These are phyloP conservation scores for Pelochelys cantorii DNA, from an alignment of 2,797 vertebrate species.

Conservation along the genomic window DNA sequence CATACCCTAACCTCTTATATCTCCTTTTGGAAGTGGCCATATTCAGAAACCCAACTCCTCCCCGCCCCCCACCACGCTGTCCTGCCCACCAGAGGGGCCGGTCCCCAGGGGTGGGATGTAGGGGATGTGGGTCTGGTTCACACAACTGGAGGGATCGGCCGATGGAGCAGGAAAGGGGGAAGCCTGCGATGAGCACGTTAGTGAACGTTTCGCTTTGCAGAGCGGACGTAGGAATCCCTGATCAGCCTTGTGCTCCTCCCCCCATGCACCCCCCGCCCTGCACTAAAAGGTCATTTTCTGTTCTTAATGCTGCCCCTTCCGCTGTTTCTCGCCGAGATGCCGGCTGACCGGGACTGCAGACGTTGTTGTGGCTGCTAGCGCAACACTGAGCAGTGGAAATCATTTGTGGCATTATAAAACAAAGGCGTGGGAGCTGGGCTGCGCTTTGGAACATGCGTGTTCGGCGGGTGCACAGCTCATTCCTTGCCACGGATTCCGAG, in stretches of 20 bases:
- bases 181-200: not conserved
- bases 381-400: not conserved
- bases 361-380: not conserved
- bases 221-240: not conserved
- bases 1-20: no score
- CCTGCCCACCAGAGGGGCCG: no score
- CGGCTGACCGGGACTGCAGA: not conserved
- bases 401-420: not conserved
- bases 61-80: no score
- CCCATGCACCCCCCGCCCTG: no score
- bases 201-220: not conserved
- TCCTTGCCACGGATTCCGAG: rapidly evolving
- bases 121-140: not conserved
- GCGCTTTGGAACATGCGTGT: rapidly evolving
- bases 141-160: not conserved
- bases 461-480: rapidly evolving
- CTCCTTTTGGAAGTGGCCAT: not conserved
- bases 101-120: not conserved
- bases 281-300: not conserved
- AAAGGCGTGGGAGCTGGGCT: not conserved
- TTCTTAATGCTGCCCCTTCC: not conserved
- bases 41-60: not conserved
- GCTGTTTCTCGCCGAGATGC: not conserved
- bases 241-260: rapidly evolving
- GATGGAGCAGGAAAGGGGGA: not conserved